phyloP scores from a whole-genome alignment of 2,888 invertebrate genomes.

The Brachynemurus nebulosus region DNA sequence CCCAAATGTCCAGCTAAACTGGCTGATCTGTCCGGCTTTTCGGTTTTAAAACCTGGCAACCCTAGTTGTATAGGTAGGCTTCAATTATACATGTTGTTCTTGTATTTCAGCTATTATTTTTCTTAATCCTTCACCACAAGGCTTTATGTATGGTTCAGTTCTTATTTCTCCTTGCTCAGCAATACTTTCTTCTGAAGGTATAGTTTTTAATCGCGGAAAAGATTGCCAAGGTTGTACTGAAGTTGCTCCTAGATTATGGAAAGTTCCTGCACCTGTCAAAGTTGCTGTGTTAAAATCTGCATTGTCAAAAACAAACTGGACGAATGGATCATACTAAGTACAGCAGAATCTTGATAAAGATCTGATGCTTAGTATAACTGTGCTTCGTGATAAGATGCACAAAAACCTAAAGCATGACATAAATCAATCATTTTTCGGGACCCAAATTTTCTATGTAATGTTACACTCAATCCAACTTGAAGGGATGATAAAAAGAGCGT shows the following conservation, averaged over 20 bases:
- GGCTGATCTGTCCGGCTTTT: too few relatives aligned
- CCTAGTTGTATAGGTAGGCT: constrained; percentile 10
- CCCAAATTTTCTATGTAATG: not conserved
- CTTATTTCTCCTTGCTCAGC: constrained; percentile 10
- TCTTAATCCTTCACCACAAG: constrained; percentile 10
- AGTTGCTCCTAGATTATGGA: constrained; percentile 9
- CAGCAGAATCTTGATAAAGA: not conserved
- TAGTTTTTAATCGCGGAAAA: constrained; percentile 10
- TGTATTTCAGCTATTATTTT: constrained; percentile 8
- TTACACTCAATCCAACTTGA: not conserved
- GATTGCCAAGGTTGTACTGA: constrained; percentile 9
- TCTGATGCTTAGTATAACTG: not conserved
- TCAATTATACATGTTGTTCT: constrained; percentile 8
- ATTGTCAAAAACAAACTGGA: not conserved
- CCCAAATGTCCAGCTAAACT: too few relatives aligned
- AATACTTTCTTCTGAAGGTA: constrained; percentile 10
- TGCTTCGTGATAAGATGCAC: not conserved
- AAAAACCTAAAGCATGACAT: not conserved
- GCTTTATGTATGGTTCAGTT: constrained; percentile 8
- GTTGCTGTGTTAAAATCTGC: constrained; percentile 2
- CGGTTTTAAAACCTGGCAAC: too few relatives aligned
- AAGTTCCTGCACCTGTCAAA: constrained; percentile 9
- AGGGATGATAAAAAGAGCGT: not conserved
- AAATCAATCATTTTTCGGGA: not conserved
- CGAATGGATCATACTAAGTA: not conserved